These are phyloP conservation scores for Chionoecetes opilio DNA, from an alignment of 1,140 invertebrate genomes.

Conservation along the genomic window DNA sequence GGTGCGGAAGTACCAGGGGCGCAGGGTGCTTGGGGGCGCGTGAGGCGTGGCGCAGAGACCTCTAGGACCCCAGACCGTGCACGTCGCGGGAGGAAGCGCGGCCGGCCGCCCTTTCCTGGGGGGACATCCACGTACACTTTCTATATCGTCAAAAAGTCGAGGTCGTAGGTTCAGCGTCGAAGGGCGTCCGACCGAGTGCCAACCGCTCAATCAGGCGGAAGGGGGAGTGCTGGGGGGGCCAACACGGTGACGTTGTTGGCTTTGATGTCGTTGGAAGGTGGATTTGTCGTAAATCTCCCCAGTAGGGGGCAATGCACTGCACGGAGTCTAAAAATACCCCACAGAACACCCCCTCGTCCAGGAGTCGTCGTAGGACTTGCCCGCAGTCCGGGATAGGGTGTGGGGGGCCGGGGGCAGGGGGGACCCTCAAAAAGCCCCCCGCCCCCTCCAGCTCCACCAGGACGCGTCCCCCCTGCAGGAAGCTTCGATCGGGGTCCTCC, in stretches of 20 bases:
- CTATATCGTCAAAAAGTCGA: not conserved
- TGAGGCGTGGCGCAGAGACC: not conserved
- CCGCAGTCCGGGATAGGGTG: too few species aligned
- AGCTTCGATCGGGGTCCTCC: not conserved
- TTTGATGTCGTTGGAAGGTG: not conserved
- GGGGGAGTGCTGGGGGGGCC: not conserved
- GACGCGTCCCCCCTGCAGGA: too few species aligned
- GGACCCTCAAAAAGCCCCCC: too few species aligned
- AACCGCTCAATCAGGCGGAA: not conserved
- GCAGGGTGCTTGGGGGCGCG: not conserved
- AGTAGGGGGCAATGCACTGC: too few species aligned
- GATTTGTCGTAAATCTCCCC: too few species aligned
- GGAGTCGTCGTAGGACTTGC: too few species aligned
- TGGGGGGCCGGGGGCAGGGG: too few species aligned
- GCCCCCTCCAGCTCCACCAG: too few species aligned
- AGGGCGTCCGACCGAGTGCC: not conserved
- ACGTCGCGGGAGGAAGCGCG: not conserved
- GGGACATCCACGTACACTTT: not conserved
- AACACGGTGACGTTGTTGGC: not conserved
- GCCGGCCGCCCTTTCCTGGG: not conserved
- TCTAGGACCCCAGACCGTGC: not conserved
- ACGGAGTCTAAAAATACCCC: too few species aligned
- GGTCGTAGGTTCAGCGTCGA: not conserved
- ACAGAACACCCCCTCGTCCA: too few species aligned
- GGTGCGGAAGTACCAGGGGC: not conserved